Conservation (phyloP, 2,797 vertebrate genomes). For the Acanthurus lineatus region DNA sequence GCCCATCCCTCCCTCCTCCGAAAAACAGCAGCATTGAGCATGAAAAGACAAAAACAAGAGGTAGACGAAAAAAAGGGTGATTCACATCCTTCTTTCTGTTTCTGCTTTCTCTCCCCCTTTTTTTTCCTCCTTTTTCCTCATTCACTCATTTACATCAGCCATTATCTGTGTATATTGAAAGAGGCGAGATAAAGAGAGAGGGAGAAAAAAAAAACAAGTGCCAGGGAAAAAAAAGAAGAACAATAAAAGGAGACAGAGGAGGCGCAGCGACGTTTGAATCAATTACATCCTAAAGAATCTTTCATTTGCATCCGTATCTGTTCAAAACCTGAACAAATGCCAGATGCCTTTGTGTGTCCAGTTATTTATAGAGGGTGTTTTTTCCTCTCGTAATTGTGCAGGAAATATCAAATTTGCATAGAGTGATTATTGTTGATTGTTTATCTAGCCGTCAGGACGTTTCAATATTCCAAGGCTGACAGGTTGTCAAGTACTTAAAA, state of each 20-base stretch:
- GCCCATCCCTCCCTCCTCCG: conserved; percentile 33
- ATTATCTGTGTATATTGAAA: conserved; percentile 86
- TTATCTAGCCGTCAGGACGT: conserved; percentile 98
- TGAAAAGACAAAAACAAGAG: conserved; percentile 79
- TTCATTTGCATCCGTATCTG: conserved; percentile 89
- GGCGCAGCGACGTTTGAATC: conserved; percentile 85
- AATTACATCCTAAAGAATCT: conserved; percentile 89
- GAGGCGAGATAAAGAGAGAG: conserved; percentile 80
- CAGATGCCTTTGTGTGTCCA: conserved; percentile 97
- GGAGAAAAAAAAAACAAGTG: conserved; percentile 69
- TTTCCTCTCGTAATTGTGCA: conserved; percentile 93
- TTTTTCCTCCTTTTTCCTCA: conserved; percentile 44
- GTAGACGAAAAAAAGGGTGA: conserved; percentile 65
- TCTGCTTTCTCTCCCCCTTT: conserved; percentile 36
- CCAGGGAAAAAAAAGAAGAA: conserved; percentile 65
- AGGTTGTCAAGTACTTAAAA: conserved; percentile 99
- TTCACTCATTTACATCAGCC: conserved; percentile 84
- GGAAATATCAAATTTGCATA: conserved; percentile 99
- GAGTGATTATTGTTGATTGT: conserved; percentile 99
- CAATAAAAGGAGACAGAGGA: conserved; percentile 81
- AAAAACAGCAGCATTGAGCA: conserved; percentile 29
- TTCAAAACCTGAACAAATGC: conserved; percentile 91
- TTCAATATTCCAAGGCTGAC: conserved; percentile 97
- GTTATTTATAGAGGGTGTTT: conserved; percentile 92
- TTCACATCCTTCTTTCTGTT: conserved; percentile 54